Percentiles rank a stretch among this genome's conserved stretches.
Conservation (phyloP, 2,113 vertebrate species). For the Silurus meridionalis region DNA sequence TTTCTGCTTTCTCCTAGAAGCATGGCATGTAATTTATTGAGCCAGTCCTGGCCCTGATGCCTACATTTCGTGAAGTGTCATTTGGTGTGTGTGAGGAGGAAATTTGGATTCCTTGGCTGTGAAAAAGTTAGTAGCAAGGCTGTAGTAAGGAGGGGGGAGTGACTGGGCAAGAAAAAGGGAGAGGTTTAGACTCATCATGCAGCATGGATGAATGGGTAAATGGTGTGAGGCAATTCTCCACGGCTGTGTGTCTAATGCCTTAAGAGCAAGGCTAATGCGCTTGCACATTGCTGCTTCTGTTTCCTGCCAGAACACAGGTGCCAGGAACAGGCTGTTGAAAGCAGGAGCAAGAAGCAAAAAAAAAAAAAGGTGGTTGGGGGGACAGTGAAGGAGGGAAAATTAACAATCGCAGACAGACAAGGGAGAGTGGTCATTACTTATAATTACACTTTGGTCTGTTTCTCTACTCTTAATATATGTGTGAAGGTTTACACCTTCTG, state of each 20-base stretch:
- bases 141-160: slow-evolving; percentile 7
- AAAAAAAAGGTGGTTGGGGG: neutral
- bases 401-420: slow-evolving; percentile 30
- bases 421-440: slow-evolving; percentile 42
- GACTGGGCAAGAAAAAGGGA: slow-evolving; percentile 15
- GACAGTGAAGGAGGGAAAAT: slow-evolving; percentile 19
- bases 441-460: neutral
- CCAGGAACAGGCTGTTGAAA: slow-evolving; percentile 17
- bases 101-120: slow-evolving; percentile 17
- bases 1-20: slow-evolving; percentile 3
- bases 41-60: neutral
- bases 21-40: slow-evolving; percentile 34
- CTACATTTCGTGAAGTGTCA: slow-evolving; percentile 19
- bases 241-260: slow-evolving; percentile 45
- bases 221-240: slow-evolving; percentile 38
- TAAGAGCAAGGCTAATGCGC: slow-evolving; percentile 48
- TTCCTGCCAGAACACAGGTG: slow-evolving; percentile 31
- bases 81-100: slow-evolving; percentile 14
- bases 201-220: slow-evolving; percentile 50
- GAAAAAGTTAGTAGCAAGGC: slow-evolving; percentile 7
- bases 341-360: neutral
- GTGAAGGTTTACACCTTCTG: slow-evolving; percentile 40
- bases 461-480: neutral
- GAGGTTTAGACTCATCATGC: slow-evolving; percentile 22
- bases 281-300: slow-evolving; percentile 42